Percentiles rank a stretch among this genome's conserved stretches.
Evolutionary conservation across 1,140 invertebrate genomes (phyloP).

Genomic region (Elymnias hypermnestra): DNA sequence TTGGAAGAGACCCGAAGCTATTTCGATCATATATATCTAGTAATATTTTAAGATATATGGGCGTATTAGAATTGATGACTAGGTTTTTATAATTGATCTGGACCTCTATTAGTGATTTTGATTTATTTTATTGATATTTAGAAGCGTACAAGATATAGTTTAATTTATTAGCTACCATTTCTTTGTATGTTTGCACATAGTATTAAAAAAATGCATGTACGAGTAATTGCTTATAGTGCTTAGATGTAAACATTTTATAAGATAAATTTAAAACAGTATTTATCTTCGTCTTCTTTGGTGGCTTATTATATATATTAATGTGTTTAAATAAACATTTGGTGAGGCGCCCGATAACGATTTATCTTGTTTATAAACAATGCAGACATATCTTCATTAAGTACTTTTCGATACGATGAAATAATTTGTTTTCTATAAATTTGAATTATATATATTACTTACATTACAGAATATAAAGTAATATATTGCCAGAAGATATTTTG

Average conservation of each 20-base stretch:
- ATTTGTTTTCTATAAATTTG: no score
- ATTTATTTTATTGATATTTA: slow-evolving; percentile 7
- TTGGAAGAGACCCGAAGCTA: slow-evolving; percentile 45
- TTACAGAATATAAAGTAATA: no score
- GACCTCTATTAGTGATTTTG: slow-evolving; percentile 5
- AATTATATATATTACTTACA: no score
- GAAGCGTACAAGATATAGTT: background rate
- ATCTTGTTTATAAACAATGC: slow-evolving; percentile 5
- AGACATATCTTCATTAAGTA: background rate
- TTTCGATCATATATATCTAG: slow-evolving; percentile 43
- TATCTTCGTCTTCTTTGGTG: background rate
- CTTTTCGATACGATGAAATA: no score
- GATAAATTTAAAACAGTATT: background rate
- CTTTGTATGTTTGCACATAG: no score
- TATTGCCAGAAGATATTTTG: no score
- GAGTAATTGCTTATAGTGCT: no score
- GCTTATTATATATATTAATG: background rate
- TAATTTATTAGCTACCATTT: no score
- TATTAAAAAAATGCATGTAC: no score
- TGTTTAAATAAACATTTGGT: slow-evolving; percentile 15
- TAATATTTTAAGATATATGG: slow-evolving; percentile 45
- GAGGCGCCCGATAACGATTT: slow-evolving; percentile 14
- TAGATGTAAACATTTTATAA: no score
- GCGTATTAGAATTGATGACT: slow-evolving; percentile 30
- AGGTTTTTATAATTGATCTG: slow-evolving; percentile 19